Evolutionary conservation across 2,113 vertebrate species (phyloP).

Genomic region (Pachypanchax playfairii): DNA sequence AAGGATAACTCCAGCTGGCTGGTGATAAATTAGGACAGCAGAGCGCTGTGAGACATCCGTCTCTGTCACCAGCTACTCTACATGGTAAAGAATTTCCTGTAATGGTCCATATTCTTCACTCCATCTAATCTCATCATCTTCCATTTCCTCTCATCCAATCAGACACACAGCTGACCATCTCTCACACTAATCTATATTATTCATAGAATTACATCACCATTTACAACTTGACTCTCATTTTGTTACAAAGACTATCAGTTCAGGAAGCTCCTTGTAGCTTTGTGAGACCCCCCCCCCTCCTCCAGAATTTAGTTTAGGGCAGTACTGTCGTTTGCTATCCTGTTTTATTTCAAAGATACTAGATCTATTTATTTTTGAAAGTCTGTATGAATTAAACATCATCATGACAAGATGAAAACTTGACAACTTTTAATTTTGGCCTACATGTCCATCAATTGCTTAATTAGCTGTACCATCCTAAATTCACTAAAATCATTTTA

Average conservation of each 20-base stretch:
- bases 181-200: slow-evolving; percentile 58
- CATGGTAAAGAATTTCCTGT: slow-evolving; percentile 56
- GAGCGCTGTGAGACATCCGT: slow-evolving; percentile 56
- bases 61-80: slow-evolving; percentile 63
- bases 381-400: too few relatives aligned
- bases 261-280: slow-evolving; percentile 10
- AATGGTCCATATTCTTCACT: slow-evolving; percentile 64
- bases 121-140: slow-evolving; percentile 63
- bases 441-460: too few relatives aligned
- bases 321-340: too few relatives aligned
- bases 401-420: not conserved
- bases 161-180: slow-evolving; percentile 52
- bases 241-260: slow-evolving; percentile 18
- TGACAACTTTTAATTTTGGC: not conserved
- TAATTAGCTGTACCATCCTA: too few relatives aligned
- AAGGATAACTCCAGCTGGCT: slow-evolving; percentile 48
- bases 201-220: slow-evolving; percentile 49
- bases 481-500: too few relatives aligned
- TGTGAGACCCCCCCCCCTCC: too few relatives aligned
- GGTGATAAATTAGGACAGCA: slow-evolving; percentile 53
- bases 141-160: slow-evolving; percentile 60
- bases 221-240: slow-evolving; percentile 29
- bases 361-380: too few relatives aligned
- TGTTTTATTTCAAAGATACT: too few relatives aligned
- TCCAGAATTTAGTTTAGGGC: too few relatives aligned